phyloP scores from a whole-genome alignment of 2,888 invertebrate genomes.

The Drosophila pegasa region DNA sequence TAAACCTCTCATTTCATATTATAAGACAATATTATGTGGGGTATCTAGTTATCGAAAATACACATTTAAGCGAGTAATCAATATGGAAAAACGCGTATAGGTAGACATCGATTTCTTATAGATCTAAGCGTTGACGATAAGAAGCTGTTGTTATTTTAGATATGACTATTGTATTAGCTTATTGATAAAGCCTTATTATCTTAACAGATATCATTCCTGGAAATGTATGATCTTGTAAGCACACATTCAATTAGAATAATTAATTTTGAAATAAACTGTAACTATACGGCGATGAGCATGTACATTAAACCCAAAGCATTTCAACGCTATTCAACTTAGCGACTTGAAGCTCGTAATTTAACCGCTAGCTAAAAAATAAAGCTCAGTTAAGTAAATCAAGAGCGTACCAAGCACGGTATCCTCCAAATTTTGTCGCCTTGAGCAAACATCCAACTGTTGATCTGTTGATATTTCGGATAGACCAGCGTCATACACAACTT shows the following conservation, averaged over 20 bases:
- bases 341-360: background rate
- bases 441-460: background rate
- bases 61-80: background rate
- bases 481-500: background rate
- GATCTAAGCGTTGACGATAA: slow-evolving; percentile 14
- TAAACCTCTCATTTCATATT: background rate
- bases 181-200: slow-evolving; percentile 59
- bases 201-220: slow-evolving; percentile 48
- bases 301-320: background rate
- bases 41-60: background rate
- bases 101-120: slow-evolving; percentile 1
- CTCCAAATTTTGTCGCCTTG: background rate
- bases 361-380: background rate
- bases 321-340: background rate
- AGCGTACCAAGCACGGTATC: background rate
- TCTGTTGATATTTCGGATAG: background rate
- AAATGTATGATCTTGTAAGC: slow-evolving; percentile 29
- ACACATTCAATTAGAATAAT: slow-evolving; percentile 24
- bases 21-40: background rate
- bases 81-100: background rate
- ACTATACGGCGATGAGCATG: background rate
- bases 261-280: background rate
- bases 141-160: slow-evolving; percentile 43
- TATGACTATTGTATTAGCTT: slow-evolving; percentile 48
- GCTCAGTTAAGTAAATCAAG: background rate